Percentiles rank a stretch among this genome's conserved stretches.
These are phyloP conservation scores for Heliornis fulica DNA, from an alignment of 2,113 vertebrate genomes.

Conservation along the genomic window DNA sequence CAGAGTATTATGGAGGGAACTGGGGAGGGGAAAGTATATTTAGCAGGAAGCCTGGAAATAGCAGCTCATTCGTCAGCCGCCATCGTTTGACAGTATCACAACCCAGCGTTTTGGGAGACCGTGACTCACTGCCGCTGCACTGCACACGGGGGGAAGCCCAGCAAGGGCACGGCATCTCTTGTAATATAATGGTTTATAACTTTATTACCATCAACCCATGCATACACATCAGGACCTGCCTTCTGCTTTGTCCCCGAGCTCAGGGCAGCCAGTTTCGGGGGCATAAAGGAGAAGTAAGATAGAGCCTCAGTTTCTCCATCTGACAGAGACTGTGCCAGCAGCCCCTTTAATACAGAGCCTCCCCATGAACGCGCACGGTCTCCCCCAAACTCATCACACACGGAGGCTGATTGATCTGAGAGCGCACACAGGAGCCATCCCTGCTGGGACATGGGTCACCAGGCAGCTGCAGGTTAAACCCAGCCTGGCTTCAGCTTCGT, in stretches of 20 bases:
- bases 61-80: constrained; percentile 31
- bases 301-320: not conserved
- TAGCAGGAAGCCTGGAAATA: constrained; percentile 67
- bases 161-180: not conserved
- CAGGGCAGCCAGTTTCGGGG: not conserved
- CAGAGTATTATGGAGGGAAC: not conserved
- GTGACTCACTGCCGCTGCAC: not conserved
- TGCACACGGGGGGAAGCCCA: not conserved
- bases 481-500: not conserved
- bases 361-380: fast-evolving
- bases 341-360: fast-evolving
- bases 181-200: not conserved
- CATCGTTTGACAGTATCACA: constrained; percentile 2
- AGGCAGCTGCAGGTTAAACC: not conserved
- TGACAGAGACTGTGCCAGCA: fast-evolving
- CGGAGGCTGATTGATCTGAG: fast-evolving
- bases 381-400: fast-evolving
- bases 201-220: not conserved
- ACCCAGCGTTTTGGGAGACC: not conserved
- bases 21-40: constrained; percentile 39
- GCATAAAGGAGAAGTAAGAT: not conserved
- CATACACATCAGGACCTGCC: not conserved
- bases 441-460: not conserved
- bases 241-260: not conserved
- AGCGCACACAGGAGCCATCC: fast-evolving